Conservation (phyloP, 2,797 vertebrate genomes). For the Molossus molossus region DNA sequence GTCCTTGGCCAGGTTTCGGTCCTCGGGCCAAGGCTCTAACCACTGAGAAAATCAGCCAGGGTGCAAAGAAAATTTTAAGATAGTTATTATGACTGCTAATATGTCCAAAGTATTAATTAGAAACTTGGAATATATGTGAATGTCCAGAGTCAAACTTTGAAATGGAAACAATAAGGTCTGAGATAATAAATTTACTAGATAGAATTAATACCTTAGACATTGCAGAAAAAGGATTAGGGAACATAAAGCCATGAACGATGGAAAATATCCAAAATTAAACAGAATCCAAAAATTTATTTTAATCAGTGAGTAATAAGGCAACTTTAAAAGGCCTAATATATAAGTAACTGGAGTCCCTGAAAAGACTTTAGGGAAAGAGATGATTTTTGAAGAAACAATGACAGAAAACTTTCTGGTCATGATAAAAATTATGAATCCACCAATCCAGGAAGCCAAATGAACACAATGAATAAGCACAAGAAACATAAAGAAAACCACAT, state of each 20-base stretch:
- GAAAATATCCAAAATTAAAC: not conserved
- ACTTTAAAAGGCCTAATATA: not conserved
- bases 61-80: not conserved
- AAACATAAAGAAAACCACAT: not conserved
- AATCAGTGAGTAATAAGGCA: not conserved
- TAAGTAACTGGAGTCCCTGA: not conserved
- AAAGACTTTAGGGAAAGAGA: not conserved
- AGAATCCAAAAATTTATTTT: not conserved
- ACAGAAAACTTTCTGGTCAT: not conserved
- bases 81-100: not conserved
- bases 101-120: not conserved
- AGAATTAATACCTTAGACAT: not conserved
- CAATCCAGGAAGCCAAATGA: not conserved
- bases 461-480: not conserved
- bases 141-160: not conserved
- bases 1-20: too few species aligned
- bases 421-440: not conserved
- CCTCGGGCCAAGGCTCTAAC: too few species aligned
- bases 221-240: not conserved
- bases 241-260: not conserved
- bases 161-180: not conserved
- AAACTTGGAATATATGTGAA: not conserved
- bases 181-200: not conserved
- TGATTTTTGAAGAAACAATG: not conserved
- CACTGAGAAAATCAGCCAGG: too few species aligned